These are phyloP conservation scores for Drosophila seclusa DNA, from an alignment of 2,888 invertebrate species.

Conservation along the genomic window DNA sequence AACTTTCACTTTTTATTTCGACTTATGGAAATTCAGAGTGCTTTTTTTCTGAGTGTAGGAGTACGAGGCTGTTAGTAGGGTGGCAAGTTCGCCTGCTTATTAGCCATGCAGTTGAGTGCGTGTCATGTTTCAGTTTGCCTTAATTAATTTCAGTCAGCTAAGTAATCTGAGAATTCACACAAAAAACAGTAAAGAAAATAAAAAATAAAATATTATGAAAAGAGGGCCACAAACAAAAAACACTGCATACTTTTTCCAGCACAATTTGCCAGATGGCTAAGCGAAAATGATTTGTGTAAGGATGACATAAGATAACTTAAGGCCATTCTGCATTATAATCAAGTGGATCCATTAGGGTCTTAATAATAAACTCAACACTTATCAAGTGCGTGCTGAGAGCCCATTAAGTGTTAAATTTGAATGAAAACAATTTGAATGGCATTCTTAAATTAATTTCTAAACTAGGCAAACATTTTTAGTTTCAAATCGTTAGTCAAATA, in stretches of 20 bases:
- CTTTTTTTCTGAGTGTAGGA: background rate
- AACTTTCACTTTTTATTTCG: background rate
- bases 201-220: no score
- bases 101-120: conserved; percentile 66
- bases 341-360: background rate
- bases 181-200: background rate
- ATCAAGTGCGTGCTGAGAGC: background rate
- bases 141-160: conserved; percentile 66
- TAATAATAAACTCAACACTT: background rate
- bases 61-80: background rate
- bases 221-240: background rate
- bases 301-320: background rate
- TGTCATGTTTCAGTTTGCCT: conserved; percentile 74
- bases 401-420: background rate
- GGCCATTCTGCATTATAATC: background rate
- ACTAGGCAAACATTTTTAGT: background rate
- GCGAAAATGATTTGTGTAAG: background rate
- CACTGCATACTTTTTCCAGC: conserved; percentile 3
- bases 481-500: background rate
- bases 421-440: background rate
- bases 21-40: no score
- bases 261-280: background rate
- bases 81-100: conserved; percentile 33
- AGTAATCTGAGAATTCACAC: conserved; percentile 48
- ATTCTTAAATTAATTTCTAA: background rate